A percentile compares a stretch with the other conserved stretches of the same genome.
Conservation (phyloP, 1,140 invertebrate species). For the Zaprionus inermis region DNA sequence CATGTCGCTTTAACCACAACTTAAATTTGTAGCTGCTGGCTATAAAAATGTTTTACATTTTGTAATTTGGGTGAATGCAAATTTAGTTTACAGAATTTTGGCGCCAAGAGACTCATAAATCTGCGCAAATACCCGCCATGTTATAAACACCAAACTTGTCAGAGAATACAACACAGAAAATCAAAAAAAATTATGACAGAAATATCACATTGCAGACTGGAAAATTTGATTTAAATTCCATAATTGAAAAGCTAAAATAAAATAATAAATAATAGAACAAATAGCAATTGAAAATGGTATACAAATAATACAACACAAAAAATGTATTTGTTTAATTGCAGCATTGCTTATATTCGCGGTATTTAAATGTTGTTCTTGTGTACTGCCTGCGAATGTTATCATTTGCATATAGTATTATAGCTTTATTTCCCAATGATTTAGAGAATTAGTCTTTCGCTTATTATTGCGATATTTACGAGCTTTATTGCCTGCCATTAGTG, state of each 20-base stretch:
- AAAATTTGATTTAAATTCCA: constrained; percentile 6
- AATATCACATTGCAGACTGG: neutral
- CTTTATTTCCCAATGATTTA: constrained; percentile 23
- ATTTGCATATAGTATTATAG: neutral
- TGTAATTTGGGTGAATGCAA: constrained; percentile 8
- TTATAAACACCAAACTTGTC: neutral
- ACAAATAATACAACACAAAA: neutral
- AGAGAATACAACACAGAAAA: no score
- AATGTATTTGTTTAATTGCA: neutral
- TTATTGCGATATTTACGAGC: constrained; percentile 9
- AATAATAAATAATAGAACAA: neutral
- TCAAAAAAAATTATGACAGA: no score
- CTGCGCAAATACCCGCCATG: neutral
- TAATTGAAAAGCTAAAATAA: neutral
- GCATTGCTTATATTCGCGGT: neutral
- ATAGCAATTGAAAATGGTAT: neutral
- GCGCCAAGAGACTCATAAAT: constrained; percentile 35
- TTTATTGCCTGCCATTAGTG: constrained; percentile 14
- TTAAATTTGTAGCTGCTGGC: neutral
- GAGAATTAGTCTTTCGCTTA: constrained; percentile 18
- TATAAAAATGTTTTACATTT: constrained; percentile 21
- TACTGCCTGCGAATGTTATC: neutral
- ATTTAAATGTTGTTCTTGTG: neutral
- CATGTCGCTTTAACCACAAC: neutral
- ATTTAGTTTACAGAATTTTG: constrained; percentile 12